Base-by-base conservation (phyloP, 2,113 vertebrate genomes). In the Girardinichthys multiradiatus region DNA sequence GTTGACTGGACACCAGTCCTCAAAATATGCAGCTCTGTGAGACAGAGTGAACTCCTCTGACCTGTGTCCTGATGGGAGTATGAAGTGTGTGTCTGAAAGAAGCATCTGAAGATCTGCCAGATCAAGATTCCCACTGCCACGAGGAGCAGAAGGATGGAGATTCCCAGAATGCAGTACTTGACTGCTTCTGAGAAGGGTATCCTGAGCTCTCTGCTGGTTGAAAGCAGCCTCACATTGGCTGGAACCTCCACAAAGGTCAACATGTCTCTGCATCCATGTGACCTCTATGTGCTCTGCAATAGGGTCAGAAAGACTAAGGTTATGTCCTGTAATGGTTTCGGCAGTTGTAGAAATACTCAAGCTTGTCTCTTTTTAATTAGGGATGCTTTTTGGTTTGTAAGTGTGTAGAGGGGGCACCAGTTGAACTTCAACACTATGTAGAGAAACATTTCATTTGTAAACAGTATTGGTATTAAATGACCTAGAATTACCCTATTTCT, bases 101-200 rank as follows among this genome's bases (percentile, higher is more conserved):
- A 93, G 75, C 88, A 94, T 65, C 79, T 91, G 73, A 84, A 83
- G 30, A 82, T 57, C 77, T 95, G 94, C 91, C 95, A 96, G 48
- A 79, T 82, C 74, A 95, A 79, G 76, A 95, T 89, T 24, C 79
- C 77, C 48, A 95, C 30, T 1, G 92, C 90, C 70, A 92, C 29
- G 28, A 95, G 68, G 1, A 95, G 83, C 31, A 96, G 84, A 26
- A 80, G 5, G 19, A 92, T 26, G 1, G 92, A 94, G 70, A 92
- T 45, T 4, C 66, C 87, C 77, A 95, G 70, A 61, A 95, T 86
- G 45, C 59, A 64, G 58, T 94, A 94, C 74, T 95, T 95, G 64
- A 93, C 74, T 0, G 81, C 35, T 14, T 81, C 80, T 27, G 93
- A 72, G 72, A 94, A 88, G 0, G 89, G 87, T 74, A 94, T 86